Evolutionary conservation across 2,113 vertebrate species (phyloP), one percentile per base, ranked within the genome.

Genomic region (Corythoichthys haematopterus): DNA sequence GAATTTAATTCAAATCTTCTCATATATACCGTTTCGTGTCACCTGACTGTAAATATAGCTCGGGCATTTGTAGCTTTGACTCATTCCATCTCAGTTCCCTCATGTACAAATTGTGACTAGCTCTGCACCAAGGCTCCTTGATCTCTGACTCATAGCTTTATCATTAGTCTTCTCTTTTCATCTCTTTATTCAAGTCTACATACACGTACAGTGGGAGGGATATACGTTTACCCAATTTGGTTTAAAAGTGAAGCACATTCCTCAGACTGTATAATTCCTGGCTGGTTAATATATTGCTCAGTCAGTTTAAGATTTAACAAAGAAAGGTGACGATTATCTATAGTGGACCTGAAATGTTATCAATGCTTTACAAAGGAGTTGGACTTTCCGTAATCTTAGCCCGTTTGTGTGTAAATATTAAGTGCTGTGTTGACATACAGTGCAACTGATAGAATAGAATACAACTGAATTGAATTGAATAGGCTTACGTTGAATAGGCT

Each of bases 261-360:
- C 84, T 84, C 55, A 69, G 75, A 71, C 73, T 64, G 80, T 78
- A 79, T 70, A 72, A 12, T 43, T 52, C 68, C 36, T 64, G 70
- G 84, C 45, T 64, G 74, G 85, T 86, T 85, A 84, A 88, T 85
- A 85, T 82, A 85, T 87, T 78, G 76, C 81, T 71, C 10, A 64
- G 62, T 36, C 70, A 6, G 5, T 64, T 0, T 16, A 81, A 67
- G 45, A 75, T 61, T 66, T 79, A 84, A 78, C 64, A 69, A 60
- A 70, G 66, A 55, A 52, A 70, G 72, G 72, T 80, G 80, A 83
- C 86, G 62, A 80, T 88, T 87, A 81, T 81, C 80, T 80, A 61
- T 20, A 75, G 3, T 67, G 68, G 14, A 75, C 3, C 28, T 13
- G 11, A 56, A 69, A 74, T 67, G 78, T 81, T 84, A 85, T 59